These are phyloP conservation scores for Acrossocheilus fasciatus DNA, from an alignment of 2,797 vertebrate genomes.

Conservation along the genomic window DNA sequence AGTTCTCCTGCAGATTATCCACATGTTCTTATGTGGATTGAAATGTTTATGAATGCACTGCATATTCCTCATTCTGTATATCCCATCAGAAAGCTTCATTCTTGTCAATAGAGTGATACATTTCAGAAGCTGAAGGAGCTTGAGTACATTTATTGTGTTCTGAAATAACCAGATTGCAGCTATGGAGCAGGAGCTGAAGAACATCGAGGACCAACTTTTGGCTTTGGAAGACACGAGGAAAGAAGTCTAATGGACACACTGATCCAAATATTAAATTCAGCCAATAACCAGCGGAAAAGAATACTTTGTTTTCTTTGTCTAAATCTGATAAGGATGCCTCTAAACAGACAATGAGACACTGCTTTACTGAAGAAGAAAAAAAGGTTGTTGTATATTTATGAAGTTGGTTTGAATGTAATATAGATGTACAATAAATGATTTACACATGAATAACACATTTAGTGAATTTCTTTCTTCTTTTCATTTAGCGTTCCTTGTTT, in stretches of 20 bases:
- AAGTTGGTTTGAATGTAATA: constrained; percentile 6
- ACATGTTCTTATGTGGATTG: not conserved
- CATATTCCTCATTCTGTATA: constrained; percentile 6
- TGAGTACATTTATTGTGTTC: constrained; percentile 15
- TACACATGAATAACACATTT: not conserved
- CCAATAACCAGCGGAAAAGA: not conserved
- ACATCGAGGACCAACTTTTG: constrained; percentile 73
- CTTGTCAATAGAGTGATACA: constrained; percentile 10
- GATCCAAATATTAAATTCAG: not conserved
- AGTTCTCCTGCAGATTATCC: constrained; percentile 15
- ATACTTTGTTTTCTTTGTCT: not conserved
- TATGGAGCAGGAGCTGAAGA: constrained; percentile 73
- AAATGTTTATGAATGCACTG: constrained; percentile 19
- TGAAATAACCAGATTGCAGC: constrained; percentile 69
- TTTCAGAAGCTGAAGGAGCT: constrained; percentile 1
- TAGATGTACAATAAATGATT: constrained; percentile 55
- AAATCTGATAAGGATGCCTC: not conserved
- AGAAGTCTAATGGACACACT: constrained; percentile 13
- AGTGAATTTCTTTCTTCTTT: not conserved
- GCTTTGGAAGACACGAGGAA: constrained; percentile 56
- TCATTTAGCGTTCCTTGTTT: not conserved
- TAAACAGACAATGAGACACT: not conserved
- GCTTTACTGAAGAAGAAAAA: not conserved
- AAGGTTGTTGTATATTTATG: not conserved
- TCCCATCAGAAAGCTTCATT: constrained; percentile 1